Conservation (phyloP, 1,140 invertebrate genomes). For the Laodelphax striatellus region DNA sequence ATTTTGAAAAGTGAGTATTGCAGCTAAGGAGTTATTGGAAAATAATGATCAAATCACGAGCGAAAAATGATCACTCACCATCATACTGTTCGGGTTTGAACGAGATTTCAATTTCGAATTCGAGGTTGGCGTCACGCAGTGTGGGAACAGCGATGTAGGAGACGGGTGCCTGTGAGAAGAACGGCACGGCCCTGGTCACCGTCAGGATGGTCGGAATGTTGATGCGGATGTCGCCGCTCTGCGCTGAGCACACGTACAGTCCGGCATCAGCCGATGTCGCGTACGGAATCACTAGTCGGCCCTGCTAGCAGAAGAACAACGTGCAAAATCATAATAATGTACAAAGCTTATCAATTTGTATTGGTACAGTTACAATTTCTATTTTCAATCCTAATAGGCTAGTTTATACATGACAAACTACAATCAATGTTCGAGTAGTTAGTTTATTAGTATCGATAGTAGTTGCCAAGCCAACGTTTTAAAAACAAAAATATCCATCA, state of each 20-base stretch:
- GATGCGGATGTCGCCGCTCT: slow-evolving; percentile 38
- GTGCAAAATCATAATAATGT: too few species aligned
- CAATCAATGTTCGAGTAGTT: too few species aligned
- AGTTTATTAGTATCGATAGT: too few species aligned
- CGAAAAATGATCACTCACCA: slow-evolving; percentile 37
- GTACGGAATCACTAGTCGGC: slow-evolving; percentile 38
- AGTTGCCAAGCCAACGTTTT: too few species aligned
- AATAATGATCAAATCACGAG: too few species aligned
- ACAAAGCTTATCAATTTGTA: too few species aligned
- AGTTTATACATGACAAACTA: too few species aligned
- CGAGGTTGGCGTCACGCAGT: slow-evolving; percentile 60
- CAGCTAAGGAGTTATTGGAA: too few species aligned
- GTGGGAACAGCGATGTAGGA: slow-evolving; percentile 65
- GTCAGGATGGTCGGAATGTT: slow-evolving; percentile 58
- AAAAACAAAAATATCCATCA: too few species aligned
- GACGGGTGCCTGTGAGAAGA: slow-evolving; percentile 59
- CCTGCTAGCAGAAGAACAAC: slow-evolving; percentile 31
- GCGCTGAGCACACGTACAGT: slow-evolving; percentile 73
- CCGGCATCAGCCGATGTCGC: slow-evolving; percentile 70
- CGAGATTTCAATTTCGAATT: slow-evolving; percentile 78
- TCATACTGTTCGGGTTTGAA: slow-evolving; percentile 70
- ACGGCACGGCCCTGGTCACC: slow-evolving; percentile 74
- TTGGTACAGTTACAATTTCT: too few species aligned
- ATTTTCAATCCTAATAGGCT: too few species aligned
- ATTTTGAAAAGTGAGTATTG: too few species aligned